A percentile compares a stretch with the other conserved stretches of the same genome.
Conservation (phyloP, 2,888 invertebrate genomes). For the Ommatoiulus sabulosus region DNA sequence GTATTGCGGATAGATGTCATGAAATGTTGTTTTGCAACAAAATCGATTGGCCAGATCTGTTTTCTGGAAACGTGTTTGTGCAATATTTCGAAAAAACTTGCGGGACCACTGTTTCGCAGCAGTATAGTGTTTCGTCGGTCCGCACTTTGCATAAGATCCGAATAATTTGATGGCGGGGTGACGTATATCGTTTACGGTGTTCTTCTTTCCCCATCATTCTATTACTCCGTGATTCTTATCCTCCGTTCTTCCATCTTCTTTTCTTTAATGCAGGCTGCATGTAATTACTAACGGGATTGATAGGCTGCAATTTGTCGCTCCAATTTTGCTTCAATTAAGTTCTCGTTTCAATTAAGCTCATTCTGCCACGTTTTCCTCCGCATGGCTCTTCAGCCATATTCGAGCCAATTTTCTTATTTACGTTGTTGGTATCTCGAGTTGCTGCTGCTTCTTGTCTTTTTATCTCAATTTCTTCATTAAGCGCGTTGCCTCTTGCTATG, state of each 20-base stretch:
- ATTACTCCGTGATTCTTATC: background rate
- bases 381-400: background rate
- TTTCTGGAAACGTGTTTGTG: too few relatives aligned
- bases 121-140: too few relatives aligned
- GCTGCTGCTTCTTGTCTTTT: background rate
- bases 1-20: too few relatives aligned
- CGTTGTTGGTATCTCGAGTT: background rate
- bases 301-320: conserved; percentile 4
- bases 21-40: too few relatives aligned
- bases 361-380: background rate
- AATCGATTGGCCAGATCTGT: too few relatives aligned
- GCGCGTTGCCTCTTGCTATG: background rate
- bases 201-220: background rate
- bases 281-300: background rate
- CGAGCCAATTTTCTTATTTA: background rate
- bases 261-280: background rate
- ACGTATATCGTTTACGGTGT: background rate
- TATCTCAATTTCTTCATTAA: conserved; percentile 19
- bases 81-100: too few relatives aligned
- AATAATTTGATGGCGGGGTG: background rate
- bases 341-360: background rate
- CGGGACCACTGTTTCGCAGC: too few relatives aligned
- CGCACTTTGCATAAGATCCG: too few relatives aligned
- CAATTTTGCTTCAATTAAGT: background rate
- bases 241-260: background rate